These are phyloP conservation scores for Nemoura dubitans DNA, from an alignment of 2,888 invertebrate species.

Conservation along the genomic window DNA sequence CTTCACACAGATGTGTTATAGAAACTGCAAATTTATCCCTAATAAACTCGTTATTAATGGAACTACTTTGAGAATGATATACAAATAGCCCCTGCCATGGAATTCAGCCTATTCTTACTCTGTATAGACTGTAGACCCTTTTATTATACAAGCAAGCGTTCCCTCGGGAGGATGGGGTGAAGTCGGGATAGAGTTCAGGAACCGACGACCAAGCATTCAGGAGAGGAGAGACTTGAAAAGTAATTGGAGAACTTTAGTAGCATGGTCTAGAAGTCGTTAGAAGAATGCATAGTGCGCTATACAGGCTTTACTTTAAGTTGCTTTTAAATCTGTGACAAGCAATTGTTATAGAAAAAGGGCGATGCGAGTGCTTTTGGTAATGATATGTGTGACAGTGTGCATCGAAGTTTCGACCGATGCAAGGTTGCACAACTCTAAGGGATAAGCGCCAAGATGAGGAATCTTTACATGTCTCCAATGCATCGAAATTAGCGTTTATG, in stretches of 20 bases:
- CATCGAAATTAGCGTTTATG: not conserved
- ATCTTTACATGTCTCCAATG: not conserved
- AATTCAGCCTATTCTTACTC: not conserved
- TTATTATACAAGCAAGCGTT: slow-evolving; percentile 1
- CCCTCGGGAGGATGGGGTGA: not conserved
- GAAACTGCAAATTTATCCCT: not conserved
- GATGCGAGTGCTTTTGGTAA: not conserved
- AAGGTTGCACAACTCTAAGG: not conserved
- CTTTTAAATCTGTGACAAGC: slow-evolving; percentile 5
- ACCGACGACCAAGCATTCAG: slow-evolving; percentile 12
- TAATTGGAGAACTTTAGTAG: slow-evolving; percentile 12
- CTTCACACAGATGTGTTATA: not conserved
- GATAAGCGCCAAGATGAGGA: not conserved
- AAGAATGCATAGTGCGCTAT: not conserved
- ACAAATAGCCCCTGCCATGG: not conserved
- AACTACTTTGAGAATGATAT: not conserved
- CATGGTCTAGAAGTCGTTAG: not conserved
- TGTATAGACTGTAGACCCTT: not conserved
- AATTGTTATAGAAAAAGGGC: not conserved
- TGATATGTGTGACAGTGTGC: not conserved
- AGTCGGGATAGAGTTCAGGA: slow-evolving; percentile 12
- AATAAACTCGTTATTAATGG: not conserved
- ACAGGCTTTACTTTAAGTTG: not conserved
- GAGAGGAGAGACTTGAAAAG: not conserved
- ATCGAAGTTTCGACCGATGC: not conserved